A percentile compares a stretch with the other conserved stretches of the same genome.
phyloP scores from a whole-genome alignment of 2,113 vertebrate species.

The Paradoxurus hermaphroditus region DNA sequence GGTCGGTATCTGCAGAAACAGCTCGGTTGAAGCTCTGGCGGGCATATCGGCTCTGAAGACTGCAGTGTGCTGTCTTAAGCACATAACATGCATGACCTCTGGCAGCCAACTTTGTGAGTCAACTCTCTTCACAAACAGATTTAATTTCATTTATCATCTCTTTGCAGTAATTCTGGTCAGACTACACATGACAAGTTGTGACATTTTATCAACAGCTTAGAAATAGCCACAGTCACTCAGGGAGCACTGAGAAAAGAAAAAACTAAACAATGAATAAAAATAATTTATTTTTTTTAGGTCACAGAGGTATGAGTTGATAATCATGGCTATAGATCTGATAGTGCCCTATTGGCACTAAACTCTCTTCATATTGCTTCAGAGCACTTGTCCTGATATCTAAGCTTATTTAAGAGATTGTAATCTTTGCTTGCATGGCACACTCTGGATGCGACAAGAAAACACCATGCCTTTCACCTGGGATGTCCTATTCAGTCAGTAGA shows the following conservation, averaged over 20 bases:
- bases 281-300: neutral
- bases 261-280: neutral
- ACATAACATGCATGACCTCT: neutral
- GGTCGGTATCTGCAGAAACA: neutral
- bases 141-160: neutral
- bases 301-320: neutral
- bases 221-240: neutral
- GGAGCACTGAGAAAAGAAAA: neutral
- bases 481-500: neutral
- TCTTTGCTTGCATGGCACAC: neutral
- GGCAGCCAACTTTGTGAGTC: constrained; percentile 12
- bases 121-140: constrained; percentile 1
- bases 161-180: neutral
- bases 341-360: neutral
- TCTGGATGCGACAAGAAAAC: neutral
- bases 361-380: neutral
- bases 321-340: neutral
- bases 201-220: neutral
- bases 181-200: neutral
- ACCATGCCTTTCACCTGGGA: neutral
- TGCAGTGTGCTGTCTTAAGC: neutral
- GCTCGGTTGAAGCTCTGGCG: neutral
- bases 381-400: neutral
- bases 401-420: neutral
- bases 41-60: neutral